These are phyloP conservation scores for Apotomis capreana DNA, from an alignment of 2,888 invertebrate species.

Conservation along the genomic window DNA sequence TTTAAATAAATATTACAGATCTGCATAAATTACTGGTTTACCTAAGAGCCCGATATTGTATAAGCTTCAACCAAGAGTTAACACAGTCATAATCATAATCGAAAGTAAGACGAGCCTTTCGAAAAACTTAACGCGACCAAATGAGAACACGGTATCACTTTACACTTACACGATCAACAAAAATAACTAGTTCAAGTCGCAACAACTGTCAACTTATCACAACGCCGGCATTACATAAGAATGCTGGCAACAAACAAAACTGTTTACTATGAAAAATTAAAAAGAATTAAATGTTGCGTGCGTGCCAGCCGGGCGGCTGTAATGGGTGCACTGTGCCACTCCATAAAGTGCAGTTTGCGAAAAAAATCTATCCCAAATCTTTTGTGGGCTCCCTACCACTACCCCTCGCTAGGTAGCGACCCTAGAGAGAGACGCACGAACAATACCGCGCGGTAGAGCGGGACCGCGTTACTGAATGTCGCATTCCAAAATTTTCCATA, in stretches of 20 bases:
- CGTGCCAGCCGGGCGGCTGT: constrained; percentile 48
- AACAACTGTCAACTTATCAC: constrained; percentile 28
- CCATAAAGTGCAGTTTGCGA: constrained; percentile 77
- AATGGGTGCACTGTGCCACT: constrained; percentile 64
- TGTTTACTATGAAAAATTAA: constrained; percentile 38
- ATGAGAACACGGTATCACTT: constrained; percentile 29
- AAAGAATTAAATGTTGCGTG: constrained; percentile 43
- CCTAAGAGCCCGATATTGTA: constrained; percentile 10
- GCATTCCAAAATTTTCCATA: constrained; percentile 83
- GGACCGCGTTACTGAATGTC: constrained; percentile 63
- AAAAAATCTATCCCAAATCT: constrained; percentile 79
- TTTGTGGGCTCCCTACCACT: constrained; percentile 76
- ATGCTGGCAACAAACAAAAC: constrained; percentile 24
- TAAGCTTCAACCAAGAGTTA: background rate
- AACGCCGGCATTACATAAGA: constrained; percentile 20
- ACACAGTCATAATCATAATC: background rate
- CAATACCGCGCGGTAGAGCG: constrained; percentile 55
- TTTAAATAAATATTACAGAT: background rate
- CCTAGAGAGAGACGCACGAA: constrained; percentile 60
- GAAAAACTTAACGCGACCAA: constrained; percentile 9
- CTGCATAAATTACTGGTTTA: background rate
- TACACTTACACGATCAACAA: constrained; percentile 37
- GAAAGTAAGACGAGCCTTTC: background rate
- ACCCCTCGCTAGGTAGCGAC: constrained; percentile 72
- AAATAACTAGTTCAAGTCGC: constrained; percentile 33